Conservation (phyloP, 2,113 vertebrate genomes). For the Erythrolamprus reginae region DNA sequence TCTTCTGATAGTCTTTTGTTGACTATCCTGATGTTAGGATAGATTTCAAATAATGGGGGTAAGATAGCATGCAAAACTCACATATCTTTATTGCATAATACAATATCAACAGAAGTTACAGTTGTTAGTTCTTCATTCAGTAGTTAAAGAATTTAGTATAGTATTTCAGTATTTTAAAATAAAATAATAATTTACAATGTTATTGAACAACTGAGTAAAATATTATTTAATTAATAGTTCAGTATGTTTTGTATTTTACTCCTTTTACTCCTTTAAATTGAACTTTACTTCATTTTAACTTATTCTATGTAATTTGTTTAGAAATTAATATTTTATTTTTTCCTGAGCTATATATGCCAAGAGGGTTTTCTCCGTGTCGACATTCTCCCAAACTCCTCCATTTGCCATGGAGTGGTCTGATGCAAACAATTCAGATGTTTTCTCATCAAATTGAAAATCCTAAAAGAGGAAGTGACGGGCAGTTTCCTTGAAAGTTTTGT, state of each 20-base stretch:
- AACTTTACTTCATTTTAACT: background rate
- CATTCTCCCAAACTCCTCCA: background rate
- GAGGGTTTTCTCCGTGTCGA: background rate
- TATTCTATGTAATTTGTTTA: background rate
- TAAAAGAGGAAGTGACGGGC: background rate
- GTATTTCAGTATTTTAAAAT: background rate
- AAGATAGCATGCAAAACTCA: background rate
- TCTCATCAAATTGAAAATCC: background rate
- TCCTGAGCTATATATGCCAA: background rate
- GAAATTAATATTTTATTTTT: background rate
- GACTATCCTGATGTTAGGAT: background rate
- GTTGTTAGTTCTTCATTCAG: background rate
- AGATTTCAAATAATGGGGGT: background rate
- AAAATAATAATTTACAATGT: background rate
- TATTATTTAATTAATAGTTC: background rate
- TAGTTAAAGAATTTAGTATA: background rate
- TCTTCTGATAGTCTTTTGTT: no score
- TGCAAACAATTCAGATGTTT: background rate
- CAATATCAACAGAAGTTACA: background rate
- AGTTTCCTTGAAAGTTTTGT: background rate
- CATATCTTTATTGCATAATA: background rate
- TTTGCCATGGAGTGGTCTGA: background rate
- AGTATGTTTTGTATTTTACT: background rate
- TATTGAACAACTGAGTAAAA: background rate
- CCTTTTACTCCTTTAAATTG: background rate